These are phyloP conservation scores for Macaca nemestrina DNA, from an alignment of 2,113 vertebrate species.

Conservation along the genomic window DNA sequence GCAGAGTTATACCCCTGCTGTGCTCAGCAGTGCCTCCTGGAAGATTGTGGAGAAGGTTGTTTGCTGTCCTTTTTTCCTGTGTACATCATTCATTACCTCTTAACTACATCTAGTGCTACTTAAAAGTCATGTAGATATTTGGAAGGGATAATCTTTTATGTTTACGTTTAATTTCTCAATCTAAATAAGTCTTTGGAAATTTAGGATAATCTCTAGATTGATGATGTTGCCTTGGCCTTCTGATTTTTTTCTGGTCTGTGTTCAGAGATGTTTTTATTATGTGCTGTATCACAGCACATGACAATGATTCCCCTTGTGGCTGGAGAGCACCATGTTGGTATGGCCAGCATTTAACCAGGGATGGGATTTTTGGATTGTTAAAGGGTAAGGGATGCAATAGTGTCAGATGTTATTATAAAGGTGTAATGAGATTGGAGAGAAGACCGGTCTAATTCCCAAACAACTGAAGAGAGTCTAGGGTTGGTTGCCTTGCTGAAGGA, in stretches of 20 bases:
- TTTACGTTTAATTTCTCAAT: slow-evolving; percentile 35
- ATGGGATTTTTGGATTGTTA: not conserved
- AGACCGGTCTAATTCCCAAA: not conserved
- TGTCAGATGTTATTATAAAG: not conserved
- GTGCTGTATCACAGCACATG: not conserved
- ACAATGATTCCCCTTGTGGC: not conserved
- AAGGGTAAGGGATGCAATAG: not conserved
- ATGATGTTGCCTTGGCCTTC: not conserved
- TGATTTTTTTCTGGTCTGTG: not conserved
- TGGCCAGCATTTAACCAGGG: not conserved
- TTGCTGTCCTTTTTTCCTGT: slow-evolving; percentile 56
- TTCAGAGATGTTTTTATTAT: not conserved
- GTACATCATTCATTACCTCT: slow-evolving; percentile 36
- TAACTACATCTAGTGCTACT: not conserved
- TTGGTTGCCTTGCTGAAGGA: not conserved
- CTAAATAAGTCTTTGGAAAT: not conserved
- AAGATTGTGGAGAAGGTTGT: slow-evolving; percentile 27
- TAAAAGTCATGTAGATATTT: not conserved
- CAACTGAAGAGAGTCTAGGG: not conserved
- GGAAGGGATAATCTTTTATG: not conserved
- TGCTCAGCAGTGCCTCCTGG: slow-evolving; percentile 21
- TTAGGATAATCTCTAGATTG: not conserved
- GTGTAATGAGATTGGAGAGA: not conserved
- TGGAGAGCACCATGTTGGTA: not conserved
- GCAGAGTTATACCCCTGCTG: not conserved